A percentile compares a stretch with the other conserved stretches of the same genome.
These are phyloP conservation scores for Recurvirostra avosetta DNA, from an alignment of 2,113 vertebrate genomes.

Conservation along the genomic window DNA sequence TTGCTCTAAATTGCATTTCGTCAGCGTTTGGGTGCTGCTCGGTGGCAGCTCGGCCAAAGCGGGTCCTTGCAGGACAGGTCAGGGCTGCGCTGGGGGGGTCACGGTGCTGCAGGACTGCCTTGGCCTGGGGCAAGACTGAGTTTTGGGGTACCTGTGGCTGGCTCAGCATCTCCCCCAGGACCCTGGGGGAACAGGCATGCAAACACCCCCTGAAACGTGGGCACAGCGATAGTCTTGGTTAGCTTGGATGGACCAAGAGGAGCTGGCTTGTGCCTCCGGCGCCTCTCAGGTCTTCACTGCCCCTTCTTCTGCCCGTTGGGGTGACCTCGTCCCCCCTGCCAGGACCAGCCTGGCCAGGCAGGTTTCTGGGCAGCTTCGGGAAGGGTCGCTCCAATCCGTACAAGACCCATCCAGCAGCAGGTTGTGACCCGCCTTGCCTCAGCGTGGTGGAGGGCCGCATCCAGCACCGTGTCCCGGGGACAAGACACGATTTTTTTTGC, in stretches of 20 bases:
- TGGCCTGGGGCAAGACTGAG: background rate
- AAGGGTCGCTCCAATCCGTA: background rate
- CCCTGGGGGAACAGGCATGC: background rate
- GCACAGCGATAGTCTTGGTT: background rate
- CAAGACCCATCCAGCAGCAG: background rate
- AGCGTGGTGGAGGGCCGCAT: accelerated
- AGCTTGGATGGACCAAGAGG: background rate
- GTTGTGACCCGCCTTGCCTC: background rate
- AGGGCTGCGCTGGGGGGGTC: background rate
- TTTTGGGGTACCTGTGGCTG: background rate
- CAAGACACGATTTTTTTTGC: background rate
- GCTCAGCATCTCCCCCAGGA: background rate
- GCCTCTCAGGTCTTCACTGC: background rate
- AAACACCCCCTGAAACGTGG: accelerated
- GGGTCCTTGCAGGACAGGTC: background rate
- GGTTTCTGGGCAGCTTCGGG: background rate
- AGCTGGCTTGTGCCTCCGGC: background rate
- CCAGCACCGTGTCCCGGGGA: background rate
- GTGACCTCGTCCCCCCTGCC: background rate
- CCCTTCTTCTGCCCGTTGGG: background rate
- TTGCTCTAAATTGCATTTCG: background rate
- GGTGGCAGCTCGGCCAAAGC: background rate
- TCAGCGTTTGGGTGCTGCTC: background rate
- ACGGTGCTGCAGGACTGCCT: background rate
- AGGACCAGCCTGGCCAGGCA: background rate